phyloP scores from a whole-genome alignment of 2,888 invertebrate genomes.

The Ernsta delagoae region DNA sequence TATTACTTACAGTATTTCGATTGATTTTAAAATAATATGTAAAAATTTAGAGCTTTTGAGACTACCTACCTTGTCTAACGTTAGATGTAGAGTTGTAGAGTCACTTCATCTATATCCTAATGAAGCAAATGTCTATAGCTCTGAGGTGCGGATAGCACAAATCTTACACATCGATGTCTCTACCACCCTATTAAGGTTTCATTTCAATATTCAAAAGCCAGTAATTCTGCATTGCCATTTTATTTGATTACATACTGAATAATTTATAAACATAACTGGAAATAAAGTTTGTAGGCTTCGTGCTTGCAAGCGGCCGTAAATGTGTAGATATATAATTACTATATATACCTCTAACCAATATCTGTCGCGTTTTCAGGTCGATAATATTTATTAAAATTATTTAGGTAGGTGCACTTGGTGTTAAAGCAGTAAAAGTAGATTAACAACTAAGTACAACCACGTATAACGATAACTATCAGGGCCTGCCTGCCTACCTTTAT shows the following conservation, averaged over 20 bases:
- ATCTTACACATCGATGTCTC: conserved; percentile 24
- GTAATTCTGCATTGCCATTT: conserved; percentile 29
- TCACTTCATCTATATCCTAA: background rate
- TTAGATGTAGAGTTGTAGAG: too few relatives aligned
- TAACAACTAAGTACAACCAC: too few relatives aligned
- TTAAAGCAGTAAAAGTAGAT: conserved; percentile 2
- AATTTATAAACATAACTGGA: conserved; percentile 30
- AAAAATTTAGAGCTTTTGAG: too few relatives aligned
- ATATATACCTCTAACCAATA: background rate
- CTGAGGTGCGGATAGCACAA: conserved; percentile 23
- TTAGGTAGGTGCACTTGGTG: background rate
- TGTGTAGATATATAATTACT: background rate
- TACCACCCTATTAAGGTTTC: conserved; percentile 29
- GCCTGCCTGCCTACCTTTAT: too few relatives aligned
- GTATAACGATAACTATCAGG: background rate
- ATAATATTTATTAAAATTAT: conserved; percentile 3
- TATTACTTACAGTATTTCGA: too few relatives aligned
- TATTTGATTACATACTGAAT: conserved; percentile 35
- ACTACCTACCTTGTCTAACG: too few relatives aligned
- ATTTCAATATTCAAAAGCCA: conserved; percentile 35
- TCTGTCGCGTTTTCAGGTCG: background rate
- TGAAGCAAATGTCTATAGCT: conserved; percentile 9
- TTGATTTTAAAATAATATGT: too few relatives aligned
- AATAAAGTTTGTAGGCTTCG: conserved; percentile 25
- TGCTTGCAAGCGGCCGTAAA: background rate